Evolutionary conservation across 2,888 invertebrate species (phyloP).

Genomic region (Hedychridium roseum): DNA sequence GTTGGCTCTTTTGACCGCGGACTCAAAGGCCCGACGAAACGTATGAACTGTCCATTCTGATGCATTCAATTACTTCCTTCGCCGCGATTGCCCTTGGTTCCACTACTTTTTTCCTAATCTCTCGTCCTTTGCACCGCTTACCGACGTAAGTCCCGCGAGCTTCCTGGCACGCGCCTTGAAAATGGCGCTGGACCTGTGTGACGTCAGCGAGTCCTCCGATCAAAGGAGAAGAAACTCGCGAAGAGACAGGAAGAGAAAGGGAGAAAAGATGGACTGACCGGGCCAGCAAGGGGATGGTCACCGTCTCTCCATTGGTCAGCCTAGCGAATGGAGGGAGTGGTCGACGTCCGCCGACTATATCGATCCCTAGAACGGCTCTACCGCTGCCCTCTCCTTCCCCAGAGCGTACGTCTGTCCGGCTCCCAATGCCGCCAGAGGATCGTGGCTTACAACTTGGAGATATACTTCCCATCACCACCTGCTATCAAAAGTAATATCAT

Average conservation of each 20-base stretch:
- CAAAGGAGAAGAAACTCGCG: conserved; percentile 5
- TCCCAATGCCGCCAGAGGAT: no score
- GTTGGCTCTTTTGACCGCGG: not conserved
- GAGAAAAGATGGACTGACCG: conserved; percentile 24
- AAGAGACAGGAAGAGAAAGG: conserved; percentile 23
- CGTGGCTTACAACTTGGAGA: no score
- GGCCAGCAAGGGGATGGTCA: conserved; percentile 51
- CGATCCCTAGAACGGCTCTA: conserved; percentile 52
- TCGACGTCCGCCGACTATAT: conserved; percentile 56
- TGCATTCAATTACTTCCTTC: no score
- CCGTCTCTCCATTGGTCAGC: conserved; percentile 58
- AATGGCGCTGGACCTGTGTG: conserved; percentile 57
- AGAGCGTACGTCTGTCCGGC: no score
- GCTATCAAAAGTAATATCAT: no score
- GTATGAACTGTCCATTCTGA: no score
- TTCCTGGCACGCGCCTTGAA: conserved; percentile 59
- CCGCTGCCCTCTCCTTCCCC: conserved; percentile 9
- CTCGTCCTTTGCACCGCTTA: not conserved
- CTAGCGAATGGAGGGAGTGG: conserved; percentile 57
- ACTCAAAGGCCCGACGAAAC: no score
- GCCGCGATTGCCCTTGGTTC: no score
- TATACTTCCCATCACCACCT: no score
- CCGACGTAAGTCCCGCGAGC: conserved; percentile 8
- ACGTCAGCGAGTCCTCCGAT: conserved; percentile 52
- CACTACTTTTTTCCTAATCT: no score